Base-by-base conservation (phyloP, 2,888 invertebrate genomes). In the Notodonta ziczac region DNA sequence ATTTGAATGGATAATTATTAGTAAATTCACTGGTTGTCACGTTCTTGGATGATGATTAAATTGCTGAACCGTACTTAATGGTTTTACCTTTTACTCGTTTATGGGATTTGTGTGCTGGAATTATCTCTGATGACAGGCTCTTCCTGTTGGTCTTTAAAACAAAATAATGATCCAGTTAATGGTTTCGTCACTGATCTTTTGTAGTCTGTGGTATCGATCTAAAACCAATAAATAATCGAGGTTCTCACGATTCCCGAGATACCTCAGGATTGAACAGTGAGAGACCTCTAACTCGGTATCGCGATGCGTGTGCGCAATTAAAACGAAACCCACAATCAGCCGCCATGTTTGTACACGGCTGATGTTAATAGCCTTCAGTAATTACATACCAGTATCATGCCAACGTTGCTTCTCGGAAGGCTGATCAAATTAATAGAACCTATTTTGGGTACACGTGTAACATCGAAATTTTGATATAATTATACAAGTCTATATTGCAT, bases 271-370 rank as follows among this genome's bases (percentile, higher is more conserved):
- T 81, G 84, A 86, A 87, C 88, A 84, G 85, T 85, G 84, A 79
- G 86, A 83, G 86, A 86, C 87, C 86, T 87, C 88, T 88, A 88
- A 87, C 85, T 85, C 81, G 78, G 81, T 83, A 87, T 87, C 89
- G 87, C 86, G 90, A 88, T 93, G 91, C 92, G 91, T 89, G 90
- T 89, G 91, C 90, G 92, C 93, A 93, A 93, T 93, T 93, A 93
- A 93, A 92, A 91, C 87, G 90, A 88, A 93, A 91, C 93, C 93
- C 75, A 88, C 92, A 93, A 93, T 93, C 92, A 93, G 86, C 90
- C 88, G 91, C 93, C 93, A 93, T 93, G 93, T 93, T 93, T 93
- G 93, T 93, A 93, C 91, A 91, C 91, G 91, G 92, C 76, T 89
- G 90, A 91, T 91, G 93, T 92, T 93, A 93, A 93, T 93, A 91